Percentiles rank a stretch among this genome's conserved stretches.
Evolutionary conservation across 2,113 vertebrate genomes (phyloP).

Genomic region (Bothrops jararaca): DNA sequence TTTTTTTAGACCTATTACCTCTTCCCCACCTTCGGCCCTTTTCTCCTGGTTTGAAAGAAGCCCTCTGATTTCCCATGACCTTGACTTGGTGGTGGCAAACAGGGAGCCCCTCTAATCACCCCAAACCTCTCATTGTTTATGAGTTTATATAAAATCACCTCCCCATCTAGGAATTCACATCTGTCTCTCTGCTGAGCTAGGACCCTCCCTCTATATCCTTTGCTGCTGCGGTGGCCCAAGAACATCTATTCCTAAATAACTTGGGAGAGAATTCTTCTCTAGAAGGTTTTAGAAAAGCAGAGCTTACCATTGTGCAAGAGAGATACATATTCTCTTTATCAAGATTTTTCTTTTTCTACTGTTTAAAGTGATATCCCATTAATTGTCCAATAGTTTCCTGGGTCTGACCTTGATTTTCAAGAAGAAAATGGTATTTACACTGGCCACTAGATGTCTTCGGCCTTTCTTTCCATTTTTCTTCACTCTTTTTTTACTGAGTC

Average conservation of each 20-base stretch:
- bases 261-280: neutral
- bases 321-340: neutral
- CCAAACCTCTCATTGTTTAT: neutral
- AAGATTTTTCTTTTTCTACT: neutral
- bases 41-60: neutral
- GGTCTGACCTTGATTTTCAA: neutral
- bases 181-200: neutral
- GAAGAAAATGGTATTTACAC: neutral
- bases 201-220: neutral
- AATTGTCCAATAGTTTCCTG: neutral
- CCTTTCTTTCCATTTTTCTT: neutral
- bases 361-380: neutral
- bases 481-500: neutral
- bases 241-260: no score
- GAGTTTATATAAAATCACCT: neutral
- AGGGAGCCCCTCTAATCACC: no score
- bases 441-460: neutral
- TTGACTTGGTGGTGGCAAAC: neutral
- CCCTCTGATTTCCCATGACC: neutral
- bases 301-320: neutral
- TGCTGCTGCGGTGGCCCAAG: neutral
- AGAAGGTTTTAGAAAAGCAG: neutral
- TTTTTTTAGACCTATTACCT: neutral
- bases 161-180: neutral
- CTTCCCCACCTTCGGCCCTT: neutral